Evolutionary conservation across 1,140 invertebrate genomes (phyloP), one percentile per base, ranked within the genome.

Genomic region (Drosophila nikananu): DNA sequence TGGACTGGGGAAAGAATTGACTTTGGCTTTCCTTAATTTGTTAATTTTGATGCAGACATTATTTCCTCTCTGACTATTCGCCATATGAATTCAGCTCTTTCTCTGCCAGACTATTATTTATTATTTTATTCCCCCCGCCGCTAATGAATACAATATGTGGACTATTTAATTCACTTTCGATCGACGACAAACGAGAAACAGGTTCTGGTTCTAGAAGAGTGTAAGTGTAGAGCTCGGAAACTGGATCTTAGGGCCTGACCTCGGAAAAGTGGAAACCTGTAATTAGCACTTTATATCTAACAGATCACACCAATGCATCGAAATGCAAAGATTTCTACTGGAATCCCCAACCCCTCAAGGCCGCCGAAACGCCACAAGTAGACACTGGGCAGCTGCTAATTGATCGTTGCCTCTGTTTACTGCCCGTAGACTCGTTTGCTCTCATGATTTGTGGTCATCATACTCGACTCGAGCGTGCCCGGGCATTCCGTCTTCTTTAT

Each of bases 371-470:
- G 54, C 51, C 46, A 59, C 39, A 71, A 59, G 21, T 62, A 64
- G 49, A 41, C 51, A 39, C 63, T 44, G 62, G 46, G 39, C 73
- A 80, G 73, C 70, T 89, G 84, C 68, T 87, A 89, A 87, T 89
- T 84, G 83, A 80, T 80, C 63, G 64, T 25, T 21, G 74, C 63
- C 37, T 44, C 39, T 76, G 62, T 77, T 77, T 77, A 75, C 65
- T 60, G 49, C 65, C 63, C 46, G 21, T 63, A 58, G 46, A 60
- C 44, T 74, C 55, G 55, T 60, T 78, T 68, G 63, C 71, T 62
- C 49, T 41, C 60, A 68, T 83, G 77, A 83, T 78, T 83, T 89
- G 73, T 65, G 63, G 42, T 41, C 67, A 54, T 61, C 54, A 37
- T 60, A 60, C 54, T 62, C 63, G 62, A 78, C 52, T 27, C 35